A percentile compares a stretch with the other conserved stretches of the same genome.
These are phyloP conservation scores for Loxodonta africana DNA, from an alignment of 2,113 vertebrate genomes.

Conservation along the genomic window DNA sequence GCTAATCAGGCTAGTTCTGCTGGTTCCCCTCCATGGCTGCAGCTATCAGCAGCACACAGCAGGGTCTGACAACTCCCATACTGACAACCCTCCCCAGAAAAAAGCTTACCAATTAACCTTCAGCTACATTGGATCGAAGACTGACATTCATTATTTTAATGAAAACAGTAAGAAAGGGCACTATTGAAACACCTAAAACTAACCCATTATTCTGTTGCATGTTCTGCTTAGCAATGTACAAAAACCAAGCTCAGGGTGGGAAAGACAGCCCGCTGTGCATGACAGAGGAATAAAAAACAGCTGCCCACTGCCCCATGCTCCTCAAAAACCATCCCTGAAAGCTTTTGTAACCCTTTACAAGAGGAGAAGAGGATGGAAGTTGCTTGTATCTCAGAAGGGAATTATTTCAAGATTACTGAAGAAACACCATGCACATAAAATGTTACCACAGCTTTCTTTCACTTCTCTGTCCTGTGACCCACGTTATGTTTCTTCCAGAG, in stretches of 20 bases:
- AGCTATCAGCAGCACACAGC: constrained; percentile 57
- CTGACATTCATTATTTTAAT: constrained; percentile 74
- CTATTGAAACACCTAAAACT: constrained; percentile 8
- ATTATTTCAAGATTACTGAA: constrained; percentile 39
- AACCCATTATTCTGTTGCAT: constrained; percentile 57
- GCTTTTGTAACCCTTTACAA: background rate
- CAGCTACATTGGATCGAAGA: constrained; percentile 54
- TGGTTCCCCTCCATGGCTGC: background rate
- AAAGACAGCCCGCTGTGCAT: background rate
- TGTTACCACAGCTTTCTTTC: background rate
- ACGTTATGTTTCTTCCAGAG: constrained; percentile 13
- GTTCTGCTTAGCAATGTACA: constrained; percentile 47
- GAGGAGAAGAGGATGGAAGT: background rate
- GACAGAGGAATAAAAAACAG: constrained; percentile 42
- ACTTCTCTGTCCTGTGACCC: constrained; percentile 4
- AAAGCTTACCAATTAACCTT: constrained; percentile 75
- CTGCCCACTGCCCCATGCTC: background rate
- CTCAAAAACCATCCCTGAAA: constrained; percentile 26
- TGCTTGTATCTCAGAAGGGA: constrained; percentile 13
- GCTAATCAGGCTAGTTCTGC: constrained; percentile 50
- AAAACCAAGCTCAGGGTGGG: constrained; percentile 26
- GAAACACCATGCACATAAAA: background rate
- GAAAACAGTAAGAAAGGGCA: constrained; percentile 66
- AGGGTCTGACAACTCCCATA: constrained; percentile 51
- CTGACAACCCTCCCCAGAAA: constrained; percentile 62